Percentiles rank a stretch among this genome's conserved stretches.
Conservation (phyloP, 2,797 vertebrate genomes). For the Cyprinodon diabolis region DNA sequence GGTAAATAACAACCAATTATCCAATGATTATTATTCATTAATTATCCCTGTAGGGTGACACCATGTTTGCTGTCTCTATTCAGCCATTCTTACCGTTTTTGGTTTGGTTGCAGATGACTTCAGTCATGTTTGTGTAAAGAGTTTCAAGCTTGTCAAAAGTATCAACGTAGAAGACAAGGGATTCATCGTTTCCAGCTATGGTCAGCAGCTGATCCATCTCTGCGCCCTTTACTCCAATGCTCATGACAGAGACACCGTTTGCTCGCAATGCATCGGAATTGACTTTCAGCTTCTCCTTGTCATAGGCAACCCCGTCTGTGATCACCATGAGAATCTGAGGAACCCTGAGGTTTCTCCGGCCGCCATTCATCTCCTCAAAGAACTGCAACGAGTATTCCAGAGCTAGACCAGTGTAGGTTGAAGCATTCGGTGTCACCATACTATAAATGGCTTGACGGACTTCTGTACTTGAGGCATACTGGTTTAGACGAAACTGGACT, state of each 20-base stretch:
- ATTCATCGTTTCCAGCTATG: slow-evolving; percentile 57
- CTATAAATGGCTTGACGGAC: slow-evolving; percentile 57
- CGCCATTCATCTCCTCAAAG: slow-evolving; percentile 63
- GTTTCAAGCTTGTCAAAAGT: slow-evolving; percentile 56
- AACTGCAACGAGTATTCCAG: slow-evolving; percentile 62
- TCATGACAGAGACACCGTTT: slow-evolving; percentile 60
- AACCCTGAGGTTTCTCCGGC: slow-evolving; percentile 42
- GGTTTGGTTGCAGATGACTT: slow-evolving; percentile 65
- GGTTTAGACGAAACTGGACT: slow-evolving; percentile 57
- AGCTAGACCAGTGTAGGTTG: slow-evolving; percentile 65
- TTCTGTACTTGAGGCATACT: slow-evolving; percentile 43
- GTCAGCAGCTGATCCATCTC: slow-evolving; percentile 49
- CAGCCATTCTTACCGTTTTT: slow-evolving; percentile 66
- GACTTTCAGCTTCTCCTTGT: slow-evolving; percentile 10
- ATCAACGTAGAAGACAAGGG: slow-evolving; percentile 66
- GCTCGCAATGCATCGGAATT: slow-evolving; percentile 47
- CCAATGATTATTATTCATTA: too few relatives aligned
- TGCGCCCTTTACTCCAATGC: slow-evolving; percentile 66
- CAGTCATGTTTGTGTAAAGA: slow-evolving; percentile 61
- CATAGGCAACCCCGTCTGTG: slow-evolving; percentile 72
- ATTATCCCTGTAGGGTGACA: too few relatives aligned
- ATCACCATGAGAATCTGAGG: slow-evolving; percentile 77
- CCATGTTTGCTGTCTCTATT: too few relatives aligned
- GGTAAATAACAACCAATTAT: too few relatives aligned
- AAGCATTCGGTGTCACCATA: not conserved